phyloP scores from a whole-genome alignment of 53 echinoderm and acorn worm species.

The Holothuria scabra region DNA sequence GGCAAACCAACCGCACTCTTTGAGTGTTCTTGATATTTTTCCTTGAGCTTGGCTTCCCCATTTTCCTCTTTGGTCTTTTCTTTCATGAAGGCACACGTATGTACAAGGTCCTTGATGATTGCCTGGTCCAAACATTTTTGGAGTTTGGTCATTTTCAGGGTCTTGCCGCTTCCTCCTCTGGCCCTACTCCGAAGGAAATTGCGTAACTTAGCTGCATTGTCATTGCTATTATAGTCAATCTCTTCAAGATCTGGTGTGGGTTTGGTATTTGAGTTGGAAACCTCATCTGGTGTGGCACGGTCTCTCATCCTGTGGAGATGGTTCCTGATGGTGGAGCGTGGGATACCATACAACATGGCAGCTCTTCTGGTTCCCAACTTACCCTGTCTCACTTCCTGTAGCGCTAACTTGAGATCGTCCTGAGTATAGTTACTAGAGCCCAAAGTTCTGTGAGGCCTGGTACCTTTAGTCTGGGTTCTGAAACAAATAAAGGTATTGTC shows the following conservation, averaged over 20 bases:
- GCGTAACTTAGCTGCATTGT: slow-evolving; percentile 81
- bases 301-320: slow-evolving; percentile 90
- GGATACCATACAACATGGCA: slow-evolving; percentile 96
- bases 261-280: slow-evolving; percentile 56
- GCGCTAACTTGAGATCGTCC: slow-evolving; percentile 89
- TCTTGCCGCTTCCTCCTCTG: slow-evolving; percentile 74
- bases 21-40: slow-evolving; percentile 49
- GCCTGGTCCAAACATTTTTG: slow-evolving; percentile 87
- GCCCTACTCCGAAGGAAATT: slow-evolving; percentile 83
- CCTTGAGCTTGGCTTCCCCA: slow-evolving; percentile 35
- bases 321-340: slow-evolving; percentile 98
- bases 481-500: not conserved
- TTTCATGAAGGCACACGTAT: slow-evolving; percentile 62
- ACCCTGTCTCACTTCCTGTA: slow-evolving; percentile 87
- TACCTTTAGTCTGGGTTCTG: slow-evolving; percentile 47
- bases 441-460: slow-evolving; percentile 40
- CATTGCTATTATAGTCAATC: slow-evolving; percentile 65
- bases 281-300: slow-evolving; percentile 64
- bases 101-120: slow-evolving; percentile 84
- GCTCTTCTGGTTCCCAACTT: slow-evolving; percentile 95
- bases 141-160: slow-evolving; percentile 70
- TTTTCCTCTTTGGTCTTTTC: slow-evolving; percentile 61
- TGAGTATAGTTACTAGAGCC: slow-evolving; percentile 94
- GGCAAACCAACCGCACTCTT: slow-evolving; percentile 72
- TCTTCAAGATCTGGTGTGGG: slow-evolving; percentile 44